Evolutionary conservation across 1,140 invertebrate species (phyloP), one percentile per base, ranked within the genome.

Genomic region (Catajapyx aquilonaris): DNA sequence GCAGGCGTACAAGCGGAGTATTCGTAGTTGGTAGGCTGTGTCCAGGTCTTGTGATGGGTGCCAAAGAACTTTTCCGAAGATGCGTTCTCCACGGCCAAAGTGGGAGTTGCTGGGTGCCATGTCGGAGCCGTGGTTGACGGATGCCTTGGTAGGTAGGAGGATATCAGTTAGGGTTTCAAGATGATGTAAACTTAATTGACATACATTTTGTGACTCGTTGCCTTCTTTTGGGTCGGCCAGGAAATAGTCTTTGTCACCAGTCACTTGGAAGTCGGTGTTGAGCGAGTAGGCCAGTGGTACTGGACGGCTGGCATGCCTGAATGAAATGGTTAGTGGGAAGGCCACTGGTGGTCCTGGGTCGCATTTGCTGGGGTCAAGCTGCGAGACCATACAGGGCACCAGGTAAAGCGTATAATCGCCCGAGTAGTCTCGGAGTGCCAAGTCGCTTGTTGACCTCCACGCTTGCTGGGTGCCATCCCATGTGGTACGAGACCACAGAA

Each of bases 11-110:
- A 65, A 52, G 43, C 59, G 57, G 31, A 61, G 51, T 17, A 65
- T 53, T 22, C 40, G 35, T 4, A 64, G 45, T 35, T 46, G 46
- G 44, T 63, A 65, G 2, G 55, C 56, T 37, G 49, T 44, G 31
- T 57, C 51, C 16, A 61, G 46, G 40, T 60, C 56, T 45, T 65
- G 57, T 28, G 51, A 47, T 28, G 56, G 59, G 41, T 54, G 54
- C 62, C 62, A 65, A 31, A 61, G 44, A 2, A 65, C 61, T 41
- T 58, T 46, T 1, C 62, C 62, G 48, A 57, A 64, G 0, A 63
- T 47, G 5, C 47, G 53, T 32, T 64, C 50, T 33, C 57, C 60
- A 46, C 40, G 49, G 34, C 25, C 39, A 25, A 44, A 44, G 13
- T n/a, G n/a, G 16, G 13, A 5, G 16, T 13, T 17, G 4, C 19